A percentile compares a stretch with the other conserved stretches of the same genome.
phyloP scores from a whole-genome alignment of 2,113 vertebrate genomes.

The Peromyscus californicus region DNA sequence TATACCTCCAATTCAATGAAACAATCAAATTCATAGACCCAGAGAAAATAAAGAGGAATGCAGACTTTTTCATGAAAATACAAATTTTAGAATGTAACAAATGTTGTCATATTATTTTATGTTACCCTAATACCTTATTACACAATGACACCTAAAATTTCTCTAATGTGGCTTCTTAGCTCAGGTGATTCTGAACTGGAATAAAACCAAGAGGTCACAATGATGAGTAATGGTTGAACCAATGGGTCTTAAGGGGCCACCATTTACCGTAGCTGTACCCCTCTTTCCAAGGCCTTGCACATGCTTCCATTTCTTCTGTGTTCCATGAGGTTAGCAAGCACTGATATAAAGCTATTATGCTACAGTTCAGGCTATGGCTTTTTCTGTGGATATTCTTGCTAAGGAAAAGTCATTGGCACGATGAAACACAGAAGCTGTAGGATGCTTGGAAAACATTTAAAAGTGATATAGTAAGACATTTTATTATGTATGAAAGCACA shows the following conservation, averaged over 20 bases:
- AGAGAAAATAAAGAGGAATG: not conserved
- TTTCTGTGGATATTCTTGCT: not conserved
- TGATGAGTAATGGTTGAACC: not conserved
- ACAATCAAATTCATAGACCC: not conserved
- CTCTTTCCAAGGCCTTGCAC: fast-evolving
- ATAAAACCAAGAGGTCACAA: not conserved
- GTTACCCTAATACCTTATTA: not conserved
- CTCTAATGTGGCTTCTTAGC: not conserved
- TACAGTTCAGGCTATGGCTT: not conserved
- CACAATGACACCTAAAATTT: not conserved
- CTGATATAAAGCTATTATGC: not conserved
- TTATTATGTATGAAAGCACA: not conserved
- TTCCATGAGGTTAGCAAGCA: not conserved
- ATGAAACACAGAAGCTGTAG: not conserved
- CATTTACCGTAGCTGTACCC: not conserved
- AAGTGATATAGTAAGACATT: not conserved
- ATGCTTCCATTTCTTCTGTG: not conserved
- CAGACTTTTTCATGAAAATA: not conserved
- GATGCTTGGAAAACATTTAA: not conserved
- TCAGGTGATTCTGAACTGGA: not conserved
- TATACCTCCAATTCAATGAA: not conserved
- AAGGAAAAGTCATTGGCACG: not conserved
- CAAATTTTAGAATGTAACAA: not conserved
- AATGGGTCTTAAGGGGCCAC: not conserved
- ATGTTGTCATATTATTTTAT: not conserved